Base-by-base conservation (phyloP, 2,888 invertebrate genomes). In the Trichogramma evanescens region DNA sequence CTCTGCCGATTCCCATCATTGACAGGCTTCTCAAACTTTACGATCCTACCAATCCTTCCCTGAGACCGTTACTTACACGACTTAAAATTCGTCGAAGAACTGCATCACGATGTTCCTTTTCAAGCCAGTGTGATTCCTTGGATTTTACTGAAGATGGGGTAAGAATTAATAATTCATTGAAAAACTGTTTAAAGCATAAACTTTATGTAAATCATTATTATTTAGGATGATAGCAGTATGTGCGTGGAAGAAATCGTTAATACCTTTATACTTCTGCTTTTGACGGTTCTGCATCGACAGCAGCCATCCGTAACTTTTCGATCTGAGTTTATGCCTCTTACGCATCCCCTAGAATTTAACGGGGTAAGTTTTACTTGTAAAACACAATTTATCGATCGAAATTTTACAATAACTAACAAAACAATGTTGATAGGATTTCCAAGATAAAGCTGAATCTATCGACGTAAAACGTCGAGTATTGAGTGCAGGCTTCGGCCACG, bases 401-500 rank as follows among this genome's bases (percentile, higher is more conserved):
- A 26, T 26, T 26, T 26, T 26, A 26, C 26, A 26, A 26, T 26
- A 26, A 26, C 56, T 66, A 3, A 58, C n/a, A 5, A 53, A 62
- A 44, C n/a, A 69, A 67, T 62, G 62, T 50, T 49, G 63, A 5
- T 64, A 44, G 5, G 63, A 26, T 26, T 56, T 53, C 45, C 49
- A 42, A 50, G 42, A 53, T 2, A 65, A 60, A 52, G 58, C 49
- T 45, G 4, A 48, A 7, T 68, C 70, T 71, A 67, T 75, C 67
- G 71, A 81, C 72, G 74, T 76, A 74, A 72, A 81, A 76, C 59
- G 78, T 72, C 74, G 78, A 66, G 75, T 79, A 7, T 71, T 86
- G 51, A 82, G 83, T 66, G 83, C 84, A 68, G 87, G 87, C 9
- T 84, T 81, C 68, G 82, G 82, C 66, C 87, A 87, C 71, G 81